Evolutionary conservation across 37 sponge, comb jelly and placozoan species (phyloP), one percentile per base, ranked within the genome.

Genomic region (Spongilla lacustris): DNA sequence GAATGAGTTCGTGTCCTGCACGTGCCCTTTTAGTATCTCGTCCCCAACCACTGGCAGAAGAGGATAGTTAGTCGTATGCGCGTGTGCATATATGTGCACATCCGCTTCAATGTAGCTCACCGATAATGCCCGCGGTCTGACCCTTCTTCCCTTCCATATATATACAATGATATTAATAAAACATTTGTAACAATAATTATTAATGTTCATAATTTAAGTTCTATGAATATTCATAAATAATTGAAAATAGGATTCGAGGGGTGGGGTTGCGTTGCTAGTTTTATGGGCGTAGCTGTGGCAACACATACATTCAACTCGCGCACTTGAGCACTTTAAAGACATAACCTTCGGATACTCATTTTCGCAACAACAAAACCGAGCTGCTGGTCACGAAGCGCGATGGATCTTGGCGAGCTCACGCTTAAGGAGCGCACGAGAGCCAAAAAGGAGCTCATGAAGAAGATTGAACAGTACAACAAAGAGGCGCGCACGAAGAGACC

Each of bases 1-100:
- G 73, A 85, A 77, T 12, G 97, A 92, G 71, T 97, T 97, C 11
- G 73, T 74, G 78, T 97, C 97, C 66, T 89, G 87, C 8, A 94
- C 91, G 30, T 84, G 89, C 9, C 97, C 97, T 27, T 94, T 94
- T 67, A 97, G 85, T 34, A 97, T 87, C 75, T 97, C 97, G 46
- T 97, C 95, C 26, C 97, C 97, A 35, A 97, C 88, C 2, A 97
- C 96, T 95, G 73, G 41, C 6, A 33, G 85, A 19, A 85, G 26
- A 77, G 30, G 71, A 36, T 36, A 4, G 34, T 36, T 31, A 28
- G 31, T 70, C 19, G 23, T 13, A 14, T 80, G 21, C 9, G 17
- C 24, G 11, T n/a, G n/a, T n/a, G n/a, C n/a, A n/a, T n/a, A 6
- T 41, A 6, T 41, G 3, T 41, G 41, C 41, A 41, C 24, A 21